phyloP scores from a whole-genome alignment of 1,140 invertebrate genomes.

The Hormaphis cornu region DNA sequence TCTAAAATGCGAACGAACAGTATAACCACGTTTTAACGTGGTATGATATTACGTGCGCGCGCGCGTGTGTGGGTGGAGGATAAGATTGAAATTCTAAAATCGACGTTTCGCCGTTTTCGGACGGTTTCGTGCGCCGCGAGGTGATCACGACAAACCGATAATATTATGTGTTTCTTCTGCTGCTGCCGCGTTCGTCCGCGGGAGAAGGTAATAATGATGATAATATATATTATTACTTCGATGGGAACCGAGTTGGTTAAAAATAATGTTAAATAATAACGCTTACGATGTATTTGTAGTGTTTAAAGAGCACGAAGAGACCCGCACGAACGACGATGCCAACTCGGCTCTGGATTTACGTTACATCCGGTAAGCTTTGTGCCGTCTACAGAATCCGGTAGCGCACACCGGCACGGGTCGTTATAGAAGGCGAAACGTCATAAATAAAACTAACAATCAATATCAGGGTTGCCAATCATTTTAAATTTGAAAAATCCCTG shows the following conservation, averaged over 20 bases:
- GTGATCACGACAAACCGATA: constrained; percentile 24
- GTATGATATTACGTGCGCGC: no score
- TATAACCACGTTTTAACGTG: no score
- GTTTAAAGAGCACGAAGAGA: neutral
- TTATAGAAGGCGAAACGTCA: no score
- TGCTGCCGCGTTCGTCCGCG: no score
- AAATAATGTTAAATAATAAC: neutral
- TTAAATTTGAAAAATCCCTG: no score
- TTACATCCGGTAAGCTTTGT: constrained; percentile 15
- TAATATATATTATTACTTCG: no score
- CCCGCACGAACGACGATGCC: constrained; percentile 15
- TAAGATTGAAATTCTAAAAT: neutral
- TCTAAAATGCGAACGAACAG: no score
- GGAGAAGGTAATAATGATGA: constrained; percentile 9
- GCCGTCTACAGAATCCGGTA: neutral
- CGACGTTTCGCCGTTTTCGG: constrained; percentile 15
- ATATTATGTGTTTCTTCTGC: constrained; percentile 5
- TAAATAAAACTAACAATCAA: no score
- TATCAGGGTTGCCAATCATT: no score
- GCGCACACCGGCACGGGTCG: no score
- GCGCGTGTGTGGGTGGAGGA: neutral
- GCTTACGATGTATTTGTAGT: neutral
- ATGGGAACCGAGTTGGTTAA: constrained; percentile 27
- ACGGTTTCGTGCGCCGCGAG: constrained; percentile 14
- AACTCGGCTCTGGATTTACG: neutral